phyloP scores from a whole-genome alignment of 2,888 invertebrate species.

The Furcula furcula region DNA sequence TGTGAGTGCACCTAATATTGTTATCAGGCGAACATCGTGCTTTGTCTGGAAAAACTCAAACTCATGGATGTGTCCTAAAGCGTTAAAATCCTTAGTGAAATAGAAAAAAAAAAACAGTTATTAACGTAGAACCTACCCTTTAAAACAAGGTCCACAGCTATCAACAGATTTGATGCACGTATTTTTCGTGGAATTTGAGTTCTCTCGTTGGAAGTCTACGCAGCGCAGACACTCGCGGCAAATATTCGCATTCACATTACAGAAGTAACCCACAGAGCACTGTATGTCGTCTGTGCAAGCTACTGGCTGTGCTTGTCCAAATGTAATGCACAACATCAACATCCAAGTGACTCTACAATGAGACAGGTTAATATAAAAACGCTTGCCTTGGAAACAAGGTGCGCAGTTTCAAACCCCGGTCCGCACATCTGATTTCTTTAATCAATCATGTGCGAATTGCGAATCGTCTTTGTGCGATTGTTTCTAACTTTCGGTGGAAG shows the following conservation, averaged over 20 bases:
- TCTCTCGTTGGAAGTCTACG: slow-evolving; percentile 43
- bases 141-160: slow-evolving; percentile 18
- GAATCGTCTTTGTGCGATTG: too few species aligned
- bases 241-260: slow-evolving; percentile 29
- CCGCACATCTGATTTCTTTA: too few species aligned
- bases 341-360: neutral
- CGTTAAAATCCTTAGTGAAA: too few species aligned
- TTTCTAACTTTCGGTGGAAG: too few species aligned
- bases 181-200: neutral
- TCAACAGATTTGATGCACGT: slow-evolving; percentile 11
- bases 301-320: slow-evolving; percentile 16
- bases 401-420: too few species aligned
- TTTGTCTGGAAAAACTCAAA: too few species aligned
- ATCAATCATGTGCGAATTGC: too few species aligned
- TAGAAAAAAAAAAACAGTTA: too few species aligned
- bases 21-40: too few species aligned
- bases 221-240: slow-evolving; percentile 55
- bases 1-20: too few species aligned
- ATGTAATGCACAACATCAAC: neutral
- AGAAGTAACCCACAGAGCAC: slow-evolving; percentile 46
- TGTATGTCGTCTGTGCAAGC: slow-evolving; percentile 40
- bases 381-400: too few species aligned
- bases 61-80: too few species aligned
- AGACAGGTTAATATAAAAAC: neutral
- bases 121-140: slow-evolving; percentile 25